These are phyloP conservation scores for Epinotia demarniana DNA, from an alignment of 2,888 invertebrate genomes.

Conservation along the genomic window DNA sequence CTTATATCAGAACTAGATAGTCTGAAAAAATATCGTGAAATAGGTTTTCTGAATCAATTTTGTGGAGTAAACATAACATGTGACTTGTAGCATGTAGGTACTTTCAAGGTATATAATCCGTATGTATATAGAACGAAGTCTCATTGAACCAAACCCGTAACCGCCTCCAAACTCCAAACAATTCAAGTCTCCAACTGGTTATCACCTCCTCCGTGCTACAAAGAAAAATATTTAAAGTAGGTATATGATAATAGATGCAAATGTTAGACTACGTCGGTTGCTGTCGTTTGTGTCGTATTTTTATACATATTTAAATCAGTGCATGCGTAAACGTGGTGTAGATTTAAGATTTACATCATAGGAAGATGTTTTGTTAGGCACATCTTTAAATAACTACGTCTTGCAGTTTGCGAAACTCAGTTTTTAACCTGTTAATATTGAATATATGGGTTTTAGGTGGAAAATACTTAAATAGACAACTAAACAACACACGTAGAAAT, in stretches of 20 bases:
- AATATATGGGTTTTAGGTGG: neutral
- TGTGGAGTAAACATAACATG: no score
- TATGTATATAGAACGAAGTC: neutral
- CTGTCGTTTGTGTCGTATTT: constrained; percentile 34
- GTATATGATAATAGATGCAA: constrained; percentile 51
- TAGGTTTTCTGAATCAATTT: no score
- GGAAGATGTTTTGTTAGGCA: constrained; percentile 13
- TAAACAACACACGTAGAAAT: neutral
- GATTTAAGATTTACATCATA: constrained; percentile 13
- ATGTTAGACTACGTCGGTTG: constrained; percentile 37
- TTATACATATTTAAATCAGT: constrained; percentile 32
- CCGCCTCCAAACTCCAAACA: constrained; percentile 10
- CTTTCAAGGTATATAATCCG: neutral
- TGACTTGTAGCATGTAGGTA: neutral
- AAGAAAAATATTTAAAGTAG: constrained; percentile 52
- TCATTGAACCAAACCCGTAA: constrained; percentile 6
- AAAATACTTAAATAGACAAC: neutral
- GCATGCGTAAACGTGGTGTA: constrained; percentile 24
- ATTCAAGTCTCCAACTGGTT: constrained; percentile 10
- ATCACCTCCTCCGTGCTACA: constrained; percentile 34
- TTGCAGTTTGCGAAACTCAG: neutral
- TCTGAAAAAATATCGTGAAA: no score
- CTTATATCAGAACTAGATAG: no score
- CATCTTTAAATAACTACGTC: constrained; percentile 11
- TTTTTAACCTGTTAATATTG: neutral